Evolutionary conservation across 1,140 invertebrate genomes (phyloP).

Genomic region (Drepana arcuata): DNA sequence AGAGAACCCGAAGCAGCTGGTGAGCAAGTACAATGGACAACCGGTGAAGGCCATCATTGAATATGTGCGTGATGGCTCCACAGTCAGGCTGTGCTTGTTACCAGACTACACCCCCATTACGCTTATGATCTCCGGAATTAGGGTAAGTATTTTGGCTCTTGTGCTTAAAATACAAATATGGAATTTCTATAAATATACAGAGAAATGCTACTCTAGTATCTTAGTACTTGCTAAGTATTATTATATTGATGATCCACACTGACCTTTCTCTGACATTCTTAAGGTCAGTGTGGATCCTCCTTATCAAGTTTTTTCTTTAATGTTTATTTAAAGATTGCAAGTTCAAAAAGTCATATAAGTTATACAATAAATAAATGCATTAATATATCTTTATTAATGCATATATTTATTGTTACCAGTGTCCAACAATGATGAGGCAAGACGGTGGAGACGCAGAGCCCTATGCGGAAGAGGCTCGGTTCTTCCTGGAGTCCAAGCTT

Average conservation of each 20-base stretch:
- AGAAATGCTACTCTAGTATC: no score
- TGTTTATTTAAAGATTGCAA: no score
- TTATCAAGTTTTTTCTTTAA: no score
- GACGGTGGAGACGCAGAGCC: conserved; percentile 64
- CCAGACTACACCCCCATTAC: conserved; percentile 91
- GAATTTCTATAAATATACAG: no score
- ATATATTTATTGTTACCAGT: conserved; percentile 17
- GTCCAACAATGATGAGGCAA: conserved; percentile 52
- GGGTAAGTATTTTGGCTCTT: conserved; percentile 69
- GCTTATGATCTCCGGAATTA: conserved; percentile 94
- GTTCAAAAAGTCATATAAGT: no score
- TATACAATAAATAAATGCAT: neutral
- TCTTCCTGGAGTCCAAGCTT: conserved; percentile 91
- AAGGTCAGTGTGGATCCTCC: no score
- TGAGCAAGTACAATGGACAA: conserved; percentile 57
- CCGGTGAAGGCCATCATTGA: conserved; percentile 86
- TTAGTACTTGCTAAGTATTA: no score
- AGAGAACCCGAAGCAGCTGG: conserved; percentile 83
- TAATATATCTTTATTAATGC: neutral
- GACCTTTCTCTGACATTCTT: no score
- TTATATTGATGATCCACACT: no score
- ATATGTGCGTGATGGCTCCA: conserved; percentile 97
- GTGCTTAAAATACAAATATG: neutral
- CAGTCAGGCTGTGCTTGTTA: conserved; percentile 89
- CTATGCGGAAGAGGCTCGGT: conserved; percentile 76